Base-by-base conservation (phyloP, 1,140 invertebrate genomes). In the Sogatella furcifera region DNA sequence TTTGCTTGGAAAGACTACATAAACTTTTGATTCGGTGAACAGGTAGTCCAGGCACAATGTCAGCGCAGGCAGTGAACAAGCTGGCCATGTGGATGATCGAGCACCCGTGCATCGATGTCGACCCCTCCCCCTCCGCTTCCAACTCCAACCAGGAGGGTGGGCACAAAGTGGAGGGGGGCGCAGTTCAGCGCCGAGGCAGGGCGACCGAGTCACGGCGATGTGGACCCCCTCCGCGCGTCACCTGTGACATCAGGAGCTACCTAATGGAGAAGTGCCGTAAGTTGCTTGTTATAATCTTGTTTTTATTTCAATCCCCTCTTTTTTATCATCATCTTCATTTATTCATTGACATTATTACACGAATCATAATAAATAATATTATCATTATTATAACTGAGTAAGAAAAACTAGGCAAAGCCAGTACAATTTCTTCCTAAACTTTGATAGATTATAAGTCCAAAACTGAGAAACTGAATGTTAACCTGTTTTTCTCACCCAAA, bases 81-180 rank as follows among this genome's bases (percentile, higher is more conserved):
- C 69, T 85, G 34, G 82, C 81, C n/a, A 81, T 77, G 1, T 85
- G 83, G 83, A 84, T 84, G 82, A 69, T 84, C 22, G 82, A 84
- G 65, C 78, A 84, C 70, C 81, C 82, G 0, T 73, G 70, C 31
- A 72, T 78, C 57, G 76, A 67, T 43, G 52, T 57, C 4, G 65
- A 64, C 44, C 1, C 4, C 28, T 5, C 38, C 34, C 52, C 14
- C 31, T 70, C 15, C 43, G 71, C 21, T 1, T 10, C 34, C 11
- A 4, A 38, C 22, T 52, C 4, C 46, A 11, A 11, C 2, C 52
- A 54, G 52, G 13, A 24, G n/a, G 52, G 52, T 2, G 8, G 17
- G 2, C 28, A 22, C 41, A 42, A 44, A 21, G 42, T 46, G 13
- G 49, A 42, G 21, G 17, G 56, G 19, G 54, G 54, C 15, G 21